Evolutionary conservation across 2,797 vertebrate genomes (phyloP), one percentile per base, ranked within the genome.

Genomic region (Sebastes matsubarae): DNA sequence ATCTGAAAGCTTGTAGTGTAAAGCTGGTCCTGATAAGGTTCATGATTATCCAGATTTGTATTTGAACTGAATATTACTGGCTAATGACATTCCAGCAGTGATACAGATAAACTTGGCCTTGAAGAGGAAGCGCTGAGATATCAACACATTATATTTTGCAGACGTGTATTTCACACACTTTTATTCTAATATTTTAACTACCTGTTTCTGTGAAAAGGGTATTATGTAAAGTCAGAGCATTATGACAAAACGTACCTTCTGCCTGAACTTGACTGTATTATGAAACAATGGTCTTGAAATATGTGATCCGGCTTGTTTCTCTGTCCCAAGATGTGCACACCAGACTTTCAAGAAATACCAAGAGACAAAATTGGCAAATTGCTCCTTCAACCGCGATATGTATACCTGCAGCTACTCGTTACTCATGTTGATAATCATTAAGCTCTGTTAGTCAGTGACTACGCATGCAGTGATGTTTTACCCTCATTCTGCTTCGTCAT

Each of bases 261-360:
- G 10, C 2, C 2, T 36, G 11, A 14, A 27, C 6, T 25, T 12
- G 3, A 0, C 29, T 5, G 60, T 5, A 6, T 22, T 2, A 22
- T 22, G 42, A 30, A 34, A 57, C 18, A 27, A 2, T 4, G 46
- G 1, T 1, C 4, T 61, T 50, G 46, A 16, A 90, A 83, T 69
- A 88, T 91, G 87, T 79, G 18, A 59, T 29, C 77, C 1, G 2
- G 4, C 75, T 25, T 1, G 80, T 82, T 55, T 29, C 1, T 46
- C 13, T 32, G 50, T 2, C 1, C 1, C 10, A 29, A 77, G 76
- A 60, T 65, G 76, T 83, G 73, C 2, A 54, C 10, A 25, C 24
- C 27, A 13, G 64, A 71, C 2, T 42, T 11, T 32, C 59, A 36
- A 60, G 24, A 75, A 55, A 52, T 38, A 3, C 13, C 0, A 46